A percentile compares a stretch with the other conserved stretches of the same genome.
Evolutionary conservation across 2,113 vertebrate species (phyloP).

Genomic region (Saccopteryx bilineata): DNA sequence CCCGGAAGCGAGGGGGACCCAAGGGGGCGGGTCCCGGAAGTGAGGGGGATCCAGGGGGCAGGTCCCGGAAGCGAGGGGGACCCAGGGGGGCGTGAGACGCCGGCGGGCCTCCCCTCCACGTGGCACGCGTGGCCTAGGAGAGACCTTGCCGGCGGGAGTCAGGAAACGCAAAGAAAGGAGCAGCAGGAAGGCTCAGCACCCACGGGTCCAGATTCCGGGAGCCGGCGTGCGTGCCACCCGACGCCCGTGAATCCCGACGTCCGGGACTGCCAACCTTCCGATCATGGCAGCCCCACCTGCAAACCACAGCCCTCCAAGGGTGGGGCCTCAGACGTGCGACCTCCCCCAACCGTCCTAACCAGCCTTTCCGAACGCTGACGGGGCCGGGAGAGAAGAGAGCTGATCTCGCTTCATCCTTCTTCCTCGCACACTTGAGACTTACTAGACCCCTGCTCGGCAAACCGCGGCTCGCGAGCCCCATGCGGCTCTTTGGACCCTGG

Average conservation of each 20-base stretch:
- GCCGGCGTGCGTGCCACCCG: conserved; percentile 70
- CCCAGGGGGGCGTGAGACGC: background rate
- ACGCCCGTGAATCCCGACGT: conserved; percentile 85
- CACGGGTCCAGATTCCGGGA: background rate
- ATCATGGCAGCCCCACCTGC: background rate
- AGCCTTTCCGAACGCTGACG: background rate
- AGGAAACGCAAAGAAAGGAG: background rate
- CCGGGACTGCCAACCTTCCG: conserved; percentile 57
- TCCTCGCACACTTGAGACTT: background rate
- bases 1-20: too few species aligned
- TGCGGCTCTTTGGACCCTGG: too few species aligned
- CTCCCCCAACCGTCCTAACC: background rate
- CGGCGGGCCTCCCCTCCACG: accelerated
- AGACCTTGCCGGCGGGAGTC: background rate
- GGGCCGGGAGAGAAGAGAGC: background rate
- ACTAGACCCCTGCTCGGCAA: background rate
- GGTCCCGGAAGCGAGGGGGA: too few species aligned
- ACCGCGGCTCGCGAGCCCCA: too few species aligned
- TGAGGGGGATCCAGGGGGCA: too few species aligned
- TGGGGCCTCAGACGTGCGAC: accelerated
- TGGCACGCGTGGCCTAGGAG: background rate
- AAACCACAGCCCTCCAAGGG: background rate
- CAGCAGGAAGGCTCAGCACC: background rate
- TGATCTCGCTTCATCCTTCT: background rate
- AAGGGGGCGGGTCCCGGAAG: too few species aligned